These are phyloP conservation scores for Heliconius hortense DNA, from an alignment of 2,888 invertebrate genomes.

Conservation along the genomic window DNA sequence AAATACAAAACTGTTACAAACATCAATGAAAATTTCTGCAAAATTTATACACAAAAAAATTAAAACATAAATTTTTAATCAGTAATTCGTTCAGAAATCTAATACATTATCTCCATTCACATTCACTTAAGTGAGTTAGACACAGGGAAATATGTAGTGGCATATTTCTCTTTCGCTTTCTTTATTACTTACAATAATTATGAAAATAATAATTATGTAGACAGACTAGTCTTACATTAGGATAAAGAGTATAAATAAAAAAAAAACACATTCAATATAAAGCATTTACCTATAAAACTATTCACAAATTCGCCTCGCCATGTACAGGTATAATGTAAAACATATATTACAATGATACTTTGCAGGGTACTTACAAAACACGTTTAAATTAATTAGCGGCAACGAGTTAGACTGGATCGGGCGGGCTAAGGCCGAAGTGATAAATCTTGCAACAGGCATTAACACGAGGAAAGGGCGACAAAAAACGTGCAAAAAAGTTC, in stretches of 20 bases:
- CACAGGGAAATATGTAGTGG: too few relatives aligned
- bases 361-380: constrained; percentile 38
- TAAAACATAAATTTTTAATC: background rate
- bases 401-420: constrained; percentile 49
- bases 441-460: constrained; percentile 51
- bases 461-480: constrained; percentile 47
- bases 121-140: too few relatives aligned
- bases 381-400: constrained; percentile 51
- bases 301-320: background rate
- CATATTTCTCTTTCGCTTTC: too few relatives aligned
- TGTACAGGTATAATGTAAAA: constrained; percentile 25
- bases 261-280: background rate
- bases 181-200: too few relatives aligned
- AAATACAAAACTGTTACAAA: background rate
- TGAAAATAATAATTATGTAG: too few relatives aligned
- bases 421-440: constrained; percentile 48
- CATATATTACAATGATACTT: constrained; percentile 34
- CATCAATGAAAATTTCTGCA: background rate
- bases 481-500: constrained; percentile 47
- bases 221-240: background rate
- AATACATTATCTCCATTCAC: too few relatives aligned
- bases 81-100: background rate
- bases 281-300: background rate
- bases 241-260: background rate
- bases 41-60: background rate